Evolutionary conservation across 2,113 vertebrate species (phyloP), one percentile per base, ranked within the genome.

Genomic region (Craseonycteris thonglongyai): DNA sequence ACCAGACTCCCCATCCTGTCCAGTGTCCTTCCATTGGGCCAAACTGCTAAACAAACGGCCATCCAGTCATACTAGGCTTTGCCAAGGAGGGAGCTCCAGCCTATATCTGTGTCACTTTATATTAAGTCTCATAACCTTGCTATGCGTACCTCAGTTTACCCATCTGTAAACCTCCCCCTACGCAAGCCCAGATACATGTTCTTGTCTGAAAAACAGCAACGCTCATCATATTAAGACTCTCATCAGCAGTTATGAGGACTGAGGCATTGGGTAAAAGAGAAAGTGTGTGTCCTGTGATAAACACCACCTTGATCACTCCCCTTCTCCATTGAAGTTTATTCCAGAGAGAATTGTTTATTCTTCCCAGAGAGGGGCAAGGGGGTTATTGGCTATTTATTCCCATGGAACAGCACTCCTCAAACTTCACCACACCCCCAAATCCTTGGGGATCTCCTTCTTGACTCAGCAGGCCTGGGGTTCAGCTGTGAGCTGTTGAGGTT

Each of bases 211-310:
- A 38, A 56, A 63, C 0, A 2, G 58, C 38, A 33, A 30, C 16
- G 9, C 12, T 16, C 51, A 3, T 26, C 1, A 0, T 1, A 1
- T 4, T 5, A 10, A 7, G 72, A 49, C 28, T 42, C 42, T 35
- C n/a, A 6, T 3, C 13, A 22, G 49, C 16, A 6, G 14, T 33
- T 6, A 3, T 3, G 9, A 66, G 35, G 59, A 22, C 7, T 0
- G 8, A 47, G 35, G 42, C 56, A 2, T 22, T 66, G 30, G 6
- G 7, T 38, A 40, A 79, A 35, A 5, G 5, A 51, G 54, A 38
- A 9, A 66, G 33, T 5, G 22, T 54, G 19, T 42, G n/a, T 69
- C 59, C 68, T 21, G 45, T 5, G 51, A 24, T 21, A 1, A 30
- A 26, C 1, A 11, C 14, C 18, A 0, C 38, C 28, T 63, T 28